Conservation (phyloP, 92 coral and sea anemone genomes). For the Hydrozoanthus gracilis region DNA sequence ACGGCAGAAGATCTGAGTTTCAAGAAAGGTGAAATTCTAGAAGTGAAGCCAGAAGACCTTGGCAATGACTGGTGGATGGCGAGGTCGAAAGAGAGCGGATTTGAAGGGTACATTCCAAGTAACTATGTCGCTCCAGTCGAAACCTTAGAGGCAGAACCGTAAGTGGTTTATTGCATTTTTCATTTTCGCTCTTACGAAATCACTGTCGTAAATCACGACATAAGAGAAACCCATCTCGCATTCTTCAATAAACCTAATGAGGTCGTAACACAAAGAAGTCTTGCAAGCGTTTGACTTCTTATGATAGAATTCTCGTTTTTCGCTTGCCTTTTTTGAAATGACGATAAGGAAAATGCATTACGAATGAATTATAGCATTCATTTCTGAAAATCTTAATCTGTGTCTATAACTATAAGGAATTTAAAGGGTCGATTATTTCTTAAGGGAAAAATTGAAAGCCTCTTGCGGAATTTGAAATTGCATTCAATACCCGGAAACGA, state of each 20-base stretch:
- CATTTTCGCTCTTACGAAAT: neutral
- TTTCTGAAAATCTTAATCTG: neutral
- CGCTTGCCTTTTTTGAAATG: neutral
- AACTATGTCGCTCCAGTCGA: constrained; percentile 92
- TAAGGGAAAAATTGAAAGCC: neutral
- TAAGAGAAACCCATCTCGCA: constrained; percentile 22
- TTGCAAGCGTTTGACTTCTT: constrained; percentile 4
- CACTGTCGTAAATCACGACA: neutral
- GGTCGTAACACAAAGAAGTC: neutral
- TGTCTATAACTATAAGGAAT: neutral
- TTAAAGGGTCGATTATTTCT: neutral
- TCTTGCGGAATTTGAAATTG: neutral
- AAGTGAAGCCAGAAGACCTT: constrained; percentile 82
- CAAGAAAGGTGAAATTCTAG: constrained; percentile 92
- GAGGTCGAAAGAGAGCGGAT: constrained; percentile 69
- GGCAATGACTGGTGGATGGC: constrained; percentile 98
- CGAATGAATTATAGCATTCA: neutral
- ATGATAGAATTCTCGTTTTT: no score
- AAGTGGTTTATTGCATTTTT: constrained; percentile 49
- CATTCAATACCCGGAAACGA: constrained; percentile 31
- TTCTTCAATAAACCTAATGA: neutral
- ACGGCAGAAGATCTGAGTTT: constrained; percentile 96
- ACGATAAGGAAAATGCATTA: neutral
- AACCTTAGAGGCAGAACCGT: constrained; percentile 97
- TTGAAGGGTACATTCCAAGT: constrained; percentile 93